These are phyloP conservation scores for Pelvicachromis taeniatus DNA, from an alignment of 2,113 vertebrate genomes.

Conservation along the genomic window DNA sequence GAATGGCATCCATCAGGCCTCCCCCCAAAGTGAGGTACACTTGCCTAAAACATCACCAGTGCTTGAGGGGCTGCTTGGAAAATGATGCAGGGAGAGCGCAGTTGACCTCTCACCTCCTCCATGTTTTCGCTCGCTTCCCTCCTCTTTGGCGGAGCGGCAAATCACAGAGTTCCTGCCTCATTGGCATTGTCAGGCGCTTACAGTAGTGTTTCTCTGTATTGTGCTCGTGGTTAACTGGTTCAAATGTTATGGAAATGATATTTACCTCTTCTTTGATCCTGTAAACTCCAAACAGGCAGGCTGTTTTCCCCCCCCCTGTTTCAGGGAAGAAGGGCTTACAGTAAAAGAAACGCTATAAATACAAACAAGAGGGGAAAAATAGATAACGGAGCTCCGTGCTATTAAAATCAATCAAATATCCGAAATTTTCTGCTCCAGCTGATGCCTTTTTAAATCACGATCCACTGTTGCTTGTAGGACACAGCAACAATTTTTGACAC, in stretches of 20 bases:
- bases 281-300: constrained; percentile 48
- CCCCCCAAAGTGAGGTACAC: constrained; percentile 55
- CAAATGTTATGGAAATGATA: constrained; percentile 74
- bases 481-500: background rate
- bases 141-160: constrained; percentile 60
- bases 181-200: constrained; percentile 62
- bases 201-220: constrained; percentile 59
- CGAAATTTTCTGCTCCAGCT: background rate
- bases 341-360: constrained; percentile 46
- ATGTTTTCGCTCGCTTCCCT: constrained; percentile 60
- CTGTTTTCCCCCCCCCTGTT: background rate
- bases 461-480: constrained; percentile 1
- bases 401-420: constrained; percentile 37
- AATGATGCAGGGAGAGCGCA: constrained; percentile 60
- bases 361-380: constrained; percentile 26
- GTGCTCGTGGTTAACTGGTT: constrained; percentile 68
- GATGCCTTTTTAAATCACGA: background rate
- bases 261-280: constrained; percentile 66
- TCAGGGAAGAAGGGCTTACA: constrained; percentile 15
- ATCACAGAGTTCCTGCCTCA: constrained; percentile 63
- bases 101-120: constrained; percentile 59
- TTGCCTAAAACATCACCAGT: constrained; percentile 58
- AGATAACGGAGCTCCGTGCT: background rate
- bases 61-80: constrained; percentile 63
- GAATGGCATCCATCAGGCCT: constrained; percentile 52